These are phyloP conservation scores for Tangara arthus DNA, from an alignment of 2,797 vertebrate species.

Conservation along the genomic window DNA sequence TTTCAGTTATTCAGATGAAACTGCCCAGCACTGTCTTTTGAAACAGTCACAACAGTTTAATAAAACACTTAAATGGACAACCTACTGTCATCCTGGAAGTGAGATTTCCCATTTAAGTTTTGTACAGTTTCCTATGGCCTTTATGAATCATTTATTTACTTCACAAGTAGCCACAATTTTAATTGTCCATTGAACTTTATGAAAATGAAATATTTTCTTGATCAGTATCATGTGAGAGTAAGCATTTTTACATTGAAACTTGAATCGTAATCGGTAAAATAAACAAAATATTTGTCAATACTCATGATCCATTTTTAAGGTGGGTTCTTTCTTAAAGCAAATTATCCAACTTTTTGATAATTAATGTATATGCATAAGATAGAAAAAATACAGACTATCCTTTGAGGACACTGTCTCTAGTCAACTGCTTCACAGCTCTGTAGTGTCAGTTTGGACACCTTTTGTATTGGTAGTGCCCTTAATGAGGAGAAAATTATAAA, in stretches of 20 bases:
- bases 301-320: constrained; percentile 71
- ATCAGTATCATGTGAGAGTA: constrained; percentile 38
- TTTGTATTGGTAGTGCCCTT: constrained; percentile 72
- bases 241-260: constrained; percentile 75
- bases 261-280: constrained; percentile 61
- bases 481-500: constrained; percentile 61
- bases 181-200: constrained; percentile 58
- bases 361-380: constrained; percentile 59
- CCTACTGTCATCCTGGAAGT: constrained; percentile 58
- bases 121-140: constrained; percentile 69
- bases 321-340: constrained; percentile 75
- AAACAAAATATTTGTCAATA: constrained; percentile 65
- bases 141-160: constrained; percentile 69
- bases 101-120: constrained; percentile 65
- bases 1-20: constrained; percentile 48
- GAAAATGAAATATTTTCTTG: constrained; percentile 68
- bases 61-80: constrained; percentile 48
- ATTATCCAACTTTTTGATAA: constrained; percentile 73
- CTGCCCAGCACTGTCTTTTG: constrained; percentile 65
- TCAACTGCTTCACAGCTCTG: constrained; percentile 58
- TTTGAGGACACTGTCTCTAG: constrained; percentile 65
- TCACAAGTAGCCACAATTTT: constrained; percentile 32
- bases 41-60: constrained; percentile 64
- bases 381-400: constrained; percentile 41
- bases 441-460: constrained; percentile 67